Evolutionary conservation across 2,888 invertebrate genomes (phyloP), one percentile per base, ranked within the genome.

Genomic region (Agrotis puta): DNA sequence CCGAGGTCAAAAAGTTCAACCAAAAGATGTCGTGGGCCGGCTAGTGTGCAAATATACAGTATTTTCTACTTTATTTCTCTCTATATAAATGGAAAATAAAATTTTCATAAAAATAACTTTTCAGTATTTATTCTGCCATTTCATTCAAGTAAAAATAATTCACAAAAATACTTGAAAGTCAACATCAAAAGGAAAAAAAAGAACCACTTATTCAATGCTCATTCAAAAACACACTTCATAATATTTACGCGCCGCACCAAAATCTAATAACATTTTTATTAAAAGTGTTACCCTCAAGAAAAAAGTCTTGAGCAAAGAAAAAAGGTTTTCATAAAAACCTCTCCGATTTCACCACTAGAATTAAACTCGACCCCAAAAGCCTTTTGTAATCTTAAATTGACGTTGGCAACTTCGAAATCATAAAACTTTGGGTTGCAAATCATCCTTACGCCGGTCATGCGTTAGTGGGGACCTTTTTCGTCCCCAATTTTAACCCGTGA

Each of bases 361-460:
- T 77, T 77, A 80, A 85, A 85, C 33, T 74, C 51, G 64, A 83
- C 83, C 80, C 56, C 71, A 71, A 71, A 66, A 74, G 58, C 67
- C 64, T 82, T 39, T 74, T 74, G 76, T 78, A 84, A 81, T 84
- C 83, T 79, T 71, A 75, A 86, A 79, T 78, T 81, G 85, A 74
- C 75, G 70, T 79, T 75, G 64, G 66, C 61, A 79, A 82, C 75
- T 79, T 82, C 59, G 75, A 82, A 77, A 84, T 82, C 70, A 79
- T 77, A 82, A 84, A 84, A 82, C 79, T 82, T 82, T 77, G 70
- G 82, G 70, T 86, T 67, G 83, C 74, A 83, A 80, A 85, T 85
- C 85, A 86, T 79, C 77, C 64, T 74, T 70, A 63, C 68, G 58
- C 48, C 67, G 70, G 76, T 75, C 76, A 77, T 77, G 85, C 87